Evolutionary conservation across 2,888 invertebrate species (phyloP), one percentile per base, ranked within the genome.

Genomic region (Ochropleura leucogaster): DNA sequence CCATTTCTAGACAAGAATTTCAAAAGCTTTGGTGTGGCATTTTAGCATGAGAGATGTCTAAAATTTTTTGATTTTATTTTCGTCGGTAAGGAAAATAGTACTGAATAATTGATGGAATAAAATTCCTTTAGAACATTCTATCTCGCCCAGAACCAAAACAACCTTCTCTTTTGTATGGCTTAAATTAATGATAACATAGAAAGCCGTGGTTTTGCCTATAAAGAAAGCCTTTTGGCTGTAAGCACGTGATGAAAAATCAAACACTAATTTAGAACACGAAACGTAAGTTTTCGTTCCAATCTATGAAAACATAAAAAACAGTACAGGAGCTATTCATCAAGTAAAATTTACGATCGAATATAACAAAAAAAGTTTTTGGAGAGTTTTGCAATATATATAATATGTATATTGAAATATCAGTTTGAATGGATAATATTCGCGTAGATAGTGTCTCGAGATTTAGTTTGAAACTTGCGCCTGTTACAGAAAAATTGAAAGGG

Each of bases 281-380:
- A 65, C 30, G 63, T 62, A 68, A 65, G 12, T 70, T 70, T 64
- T 10, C 14, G 0, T 62, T 16, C n/a, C 46, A 64, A 74, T 65
- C 68, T 71, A 57, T 59, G 47, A 65, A 75, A 65, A 75, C 63
- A 49, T 66, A 51, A 46, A 60, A 78, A 74, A 72, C 63, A 57
- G 55, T 73, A 69, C 68, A 51, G 49, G 53, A 74, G 51, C 75
- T n/a, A 85, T 86, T 79, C 53, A 80, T 85, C 86, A 83, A 72
- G 53, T 16, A 44, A 68, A 77, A 79, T 74, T 80, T 70, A 77
- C 69, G 73, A 74, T 49, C 62, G 63, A 66, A 74, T n/a, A 49
- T 9, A 57, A 42, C 40, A 57, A 60, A 72, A 76, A 77, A 76
- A 70, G 20, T 53, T 79, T 73, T 66, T n/a, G 44, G 44, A 55